Base-by-base conservation (phyloP, 2,888 invertebrate genomes). In the Agrypnus murinus region DNA sequence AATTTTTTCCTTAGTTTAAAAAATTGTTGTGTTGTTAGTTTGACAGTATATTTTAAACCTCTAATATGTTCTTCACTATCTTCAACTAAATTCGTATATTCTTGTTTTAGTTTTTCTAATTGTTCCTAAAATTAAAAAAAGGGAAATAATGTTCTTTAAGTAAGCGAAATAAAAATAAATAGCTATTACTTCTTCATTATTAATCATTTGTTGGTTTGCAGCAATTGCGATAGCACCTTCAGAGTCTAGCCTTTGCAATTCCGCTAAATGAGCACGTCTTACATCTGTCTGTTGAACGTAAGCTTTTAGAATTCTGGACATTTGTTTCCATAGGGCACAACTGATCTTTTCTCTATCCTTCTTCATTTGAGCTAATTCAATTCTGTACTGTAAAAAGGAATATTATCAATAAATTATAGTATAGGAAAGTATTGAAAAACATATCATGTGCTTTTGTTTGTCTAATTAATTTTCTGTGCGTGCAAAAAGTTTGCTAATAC, bases 261-360 rank as follows among this genome's bases (percentile, higher is more conserved):
- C 84, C 10, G 82, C 83, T 40, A 85, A 77, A 71, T 85, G 84
- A 14, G 82, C 78, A 17, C 86, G 79, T 71, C 80, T 79, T 15
- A 76, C 72, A 65, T 86, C 84, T 1, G 83, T 84, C 68, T 77
- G 77, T 38, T 78, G 74, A 38, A 85, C 80, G 74, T 85, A 83
- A 8, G 75, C 71, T 2, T 69, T 74, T 10, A 85, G 73, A 9
- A 81, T 74, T 63, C 74, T 65, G 5, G 81, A 79, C 59, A 85
- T 82, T 55, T 83, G 77, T 12, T 74, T 74, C 85, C 86, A 86
- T 64, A 85, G 77, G 57, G 77, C 77, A 12, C 72, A 74, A 67
- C 81, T 78, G 6, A 76, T 70, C 14, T 69, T 74, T 31, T 82
- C 81, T 32, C 80, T 78, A 4, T 72, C 76, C 55, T 78, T 77